phyloP scores from a whole-genome alignment of 2,113 vertebrate genomes.

The Cyrtonyx montezumae region DNA sequence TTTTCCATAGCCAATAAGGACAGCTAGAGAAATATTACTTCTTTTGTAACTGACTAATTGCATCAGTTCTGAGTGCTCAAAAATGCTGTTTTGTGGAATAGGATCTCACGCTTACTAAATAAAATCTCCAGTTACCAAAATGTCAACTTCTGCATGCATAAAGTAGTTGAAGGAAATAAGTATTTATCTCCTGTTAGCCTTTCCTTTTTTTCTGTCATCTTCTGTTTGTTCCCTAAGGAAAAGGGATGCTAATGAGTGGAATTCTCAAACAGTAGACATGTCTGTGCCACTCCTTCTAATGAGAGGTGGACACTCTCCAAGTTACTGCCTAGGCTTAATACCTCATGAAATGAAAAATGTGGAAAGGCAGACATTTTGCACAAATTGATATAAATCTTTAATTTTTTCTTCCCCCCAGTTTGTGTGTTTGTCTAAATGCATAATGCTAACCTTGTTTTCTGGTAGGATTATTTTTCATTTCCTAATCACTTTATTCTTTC shows the following conservation, averaged over 20 bases:
- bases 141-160: background rate
- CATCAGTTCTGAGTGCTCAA: background rate
- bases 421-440: slow-evolving; percentile 8
- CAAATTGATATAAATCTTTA: background rate
- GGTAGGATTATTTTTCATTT: slow-evolving; percentile 46
- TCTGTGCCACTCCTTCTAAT: background rate
- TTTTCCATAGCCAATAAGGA: background rate
- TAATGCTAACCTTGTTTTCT: slow-evolving; percentile 21
- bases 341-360: background rate
- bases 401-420: slow-evolving; percentile 2
- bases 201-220: background rate
- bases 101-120: background rate
- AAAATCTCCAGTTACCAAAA: background rate
- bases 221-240: background rate
- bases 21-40: background rate
- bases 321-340: background rate
- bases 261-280: background rate
- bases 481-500: slow-evolving; percentile 19
- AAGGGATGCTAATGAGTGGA: background rate
- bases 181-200: background rate
- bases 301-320: background rate
- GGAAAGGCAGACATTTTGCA: background rate
- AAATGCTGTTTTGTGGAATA: background rate
- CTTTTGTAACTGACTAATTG: background rate
- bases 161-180: background rate